Conservation (phyloP, 2,888 invertebrate genomes). For the Buathra laborator region DNA sequence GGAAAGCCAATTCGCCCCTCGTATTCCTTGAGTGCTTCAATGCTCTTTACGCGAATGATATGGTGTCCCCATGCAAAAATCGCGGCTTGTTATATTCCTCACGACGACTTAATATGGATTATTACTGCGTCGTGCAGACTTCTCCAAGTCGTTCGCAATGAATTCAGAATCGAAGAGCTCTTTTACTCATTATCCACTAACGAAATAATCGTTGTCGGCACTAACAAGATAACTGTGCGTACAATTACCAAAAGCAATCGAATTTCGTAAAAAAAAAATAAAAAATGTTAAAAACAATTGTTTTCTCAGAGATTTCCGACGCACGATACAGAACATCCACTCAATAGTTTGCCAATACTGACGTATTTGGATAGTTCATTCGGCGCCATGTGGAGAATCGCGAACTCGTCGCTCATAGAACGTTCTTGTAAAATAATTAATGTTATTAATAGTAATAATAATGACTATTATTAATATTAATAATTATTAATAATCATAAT, state of each 20-base stretch:
- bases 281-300: conserved; percentile 1
- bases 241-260: neutral
- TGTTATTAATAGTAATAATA: neutral
- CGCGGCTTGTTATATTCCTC: conserved; percentile 68
- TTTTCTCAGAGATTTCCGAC: conserved; percentile 70
- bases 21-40: conserved; percentile 61
- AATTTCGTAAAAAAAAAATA: neutral
- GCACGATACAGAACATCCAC: conserved; percentile 65
- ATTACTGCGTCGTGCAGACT: conserved; percentile 64
- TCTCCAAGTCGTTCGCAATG: conserved; percentile 68
- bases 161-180: conserved; percentile 69
- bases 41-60: conserved; percentile 72
- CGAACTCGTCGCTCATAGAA: conserved; percentile 69
- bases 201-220: conserved; percentile 71
- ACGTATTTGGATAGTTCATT: conserved; percentile 71
- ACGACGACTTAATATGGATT: conserved; percentile 73
- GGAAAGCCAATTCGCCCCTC: conserved; percentile 73
- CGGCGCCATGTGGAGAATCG: conserved; percentile 73
- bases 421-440: conserved; percentile 60
- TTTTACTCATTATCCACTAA: conserved; percentile 68
- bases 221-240: conserved; percentile 68
- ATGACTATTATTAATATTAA: neutral
- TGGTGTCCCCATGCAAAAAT: conserved; percentile 71
- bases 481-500: too few relatives aligned
- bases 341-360: conserved; percentile 59